Conservation (phyloP, 2,888 invertebrate genomes). For the Spialia ferax region DNA sequence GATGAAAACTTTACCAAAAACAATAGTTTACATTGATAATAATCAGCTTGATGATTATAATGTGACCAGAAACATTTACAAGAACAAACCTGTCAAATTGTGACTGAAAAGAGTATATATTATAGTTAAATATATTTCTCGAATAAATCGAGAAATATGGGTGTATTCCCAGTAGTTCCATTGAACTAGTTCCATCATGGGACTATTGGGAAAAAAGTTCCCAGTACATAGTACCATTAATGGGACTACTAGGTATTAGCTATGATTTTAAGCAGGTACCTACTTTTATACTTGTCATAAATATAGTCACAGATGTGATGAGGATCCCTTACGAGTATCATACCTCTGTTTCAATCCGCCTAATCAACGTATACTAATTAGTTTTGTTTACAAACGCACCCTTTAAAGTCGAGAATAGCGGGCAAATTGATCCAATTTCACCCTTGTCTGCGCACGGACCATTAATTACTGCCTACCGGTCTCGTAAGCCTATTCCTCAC, state of each 20-base stretch:
- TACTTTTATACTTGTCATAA: not conserved
- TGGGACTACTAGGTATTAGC: too few species aligned
- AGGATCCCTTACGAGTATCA: not conserved
- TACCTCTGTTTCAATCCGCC: constrained; percentile 41
- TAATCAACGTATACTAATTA: constrained; percentile 64
- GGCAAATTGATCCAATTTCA: constrained; percentile 82
- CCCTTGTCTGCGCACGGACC: constrained; percentile 71
- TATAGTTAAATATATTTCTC: too few species aligned
- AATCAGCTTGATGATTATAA: too few species aligned
- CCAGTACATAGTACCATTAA: too few species aligned
- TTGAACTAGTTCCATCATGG: too few species aligned
- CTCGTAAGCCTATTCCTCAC: constrained; percentile 65
- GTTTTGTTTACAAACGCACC: constrained; percentile 57
- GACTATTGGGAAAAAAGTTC: too few species aligned
- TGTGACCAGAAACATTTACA: too few species aligned
- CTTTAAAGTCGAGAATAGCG: constrained; percentile 70
- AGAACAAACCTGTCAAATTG: not conserved
- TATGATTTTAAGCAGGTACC: too few species aligned
- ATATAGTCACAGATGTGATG: not conserved
- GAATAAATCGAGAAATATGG: too few species aligned
- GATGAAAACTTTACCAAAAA: not conserved
- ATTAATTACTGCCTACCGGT: constrained; percentile 80
- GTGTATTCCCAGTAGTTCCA: too few species aligned
- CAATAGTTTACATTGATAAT: not conserved
- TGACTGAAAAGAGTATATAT: not conserved